Percentiles rank a stretch among this genome's conserved stretches.
phyloP scores from a whole-genome alignment of 2,888 invertebrate genomes.

The Epistrophella euchroma region DNA sequence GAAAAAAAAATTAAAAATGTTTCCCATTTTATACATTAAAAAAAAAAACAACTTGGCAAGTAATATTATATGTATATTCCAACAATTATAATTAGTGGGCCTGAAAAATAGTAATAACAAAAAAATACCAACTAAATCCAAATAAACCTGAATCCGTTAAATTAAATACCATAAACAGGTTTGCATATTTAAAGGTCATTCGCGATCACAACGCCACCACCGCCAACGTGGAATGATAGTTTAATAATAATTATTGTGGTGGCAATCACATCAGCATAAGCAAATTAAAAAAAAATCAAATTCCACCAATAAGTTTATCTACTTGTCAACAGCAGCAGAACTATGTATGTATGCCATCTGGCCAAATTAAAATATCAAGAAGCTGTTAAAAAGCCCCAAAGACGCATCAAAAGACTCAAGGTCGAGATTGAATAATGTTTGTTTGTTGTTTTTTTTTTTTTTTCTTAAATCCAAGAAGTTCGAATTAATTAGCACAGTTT shows the following conservation, averaged over 20 bases:
- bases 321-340: constrained; percentile 42
- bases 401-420: constrained; percentile 59
- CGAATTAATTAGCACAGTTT: constrained; percentile 52
- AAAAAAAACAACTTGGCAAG: constrained; percentile 1
- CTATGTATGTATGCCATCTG: no score
- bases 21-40: no score
- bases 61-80: neutral
- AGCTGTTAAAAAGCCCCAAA: neutral
- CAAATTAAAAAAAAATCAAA: constrained; percentile 24
- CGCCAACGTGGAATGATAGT: neutral
- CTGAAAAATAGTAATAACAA: constrained; percentile 3
- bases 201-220: constrained; percentile 8
- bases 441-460: constrained; percentile 5
- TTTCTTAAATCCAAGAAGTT: neutral
- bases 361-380: neutral
- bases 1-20: no score
- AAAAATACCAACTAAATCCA: neutral
- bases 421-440: constrained; percentile 59
- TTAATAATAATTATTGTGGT: constrained; percentile 13
- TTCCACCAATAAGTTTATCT: constrained; percentile 15
- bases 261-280: constrained; percentile 11
- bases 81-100: neutral
- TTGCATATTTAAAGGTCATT: constrained; percentile 65
- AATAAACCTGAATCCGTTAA: constrained; percentile 49
- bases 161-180: constrained; percentile 66